These are phyloP conservation scores for Mohoua ochrocephala DNA, from an alignment of 2,113 vertebrate genomes.

Conservation along the genomic window DNA sequence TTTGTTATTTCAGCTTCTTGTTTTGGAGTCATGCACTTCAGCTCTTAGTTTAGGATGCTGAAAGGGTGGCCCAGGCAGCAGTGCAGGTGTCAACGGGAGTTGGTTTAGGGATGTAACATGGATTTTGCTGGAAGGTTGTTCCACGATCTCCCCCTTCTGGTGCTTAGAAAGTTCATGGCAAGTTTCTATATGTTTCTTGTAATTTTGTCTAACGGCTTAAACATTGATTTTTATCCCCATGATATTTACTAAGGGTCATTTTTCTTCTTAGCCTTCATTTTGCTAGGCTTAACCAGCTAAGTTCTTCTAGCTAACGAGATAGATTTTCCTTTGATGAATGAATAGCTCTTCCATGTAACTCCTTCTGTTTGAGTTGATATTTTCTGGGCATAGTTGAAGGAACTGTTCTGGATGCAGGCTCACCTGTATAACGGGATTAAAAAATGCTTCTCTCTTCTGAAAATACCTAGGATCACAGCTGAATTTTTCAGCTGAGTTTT, in stretches of 20 bases:
- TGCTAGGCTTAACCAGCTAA: background rate
- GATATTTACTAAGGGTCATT: background rate
- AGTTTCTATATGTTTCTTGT: background rate
- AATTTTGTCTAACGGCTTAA: background rate
- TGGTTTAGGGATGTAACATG: background rate
- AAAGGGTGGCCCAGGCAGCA: background rate
- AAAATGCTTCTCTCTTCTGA: background rate
- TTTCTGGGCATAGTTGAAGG: background rate
- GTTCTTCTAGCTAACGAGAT: background rate
- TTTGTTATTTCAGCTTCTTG: background rate
- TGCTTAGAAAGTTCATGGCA: constrained; percentile 15
- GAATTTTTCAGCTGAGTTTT: background rate
- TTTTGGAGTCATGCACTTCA: background rate
- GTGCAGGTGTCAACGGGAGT: background rate
- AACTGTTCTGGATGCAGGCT: background rate
- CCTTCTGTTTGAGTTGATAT: background rate
- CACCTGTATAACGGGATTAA: background rate
- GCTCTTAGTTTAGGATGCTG: background rate
- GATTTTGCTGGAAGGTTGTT: constrained; percentile 28
- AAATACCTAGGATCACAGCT: background rate
- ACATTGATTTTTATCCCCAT: background rate
- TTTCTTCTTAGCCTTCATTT: constrained; percentile 1
- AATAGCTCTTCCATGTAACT: background rate
- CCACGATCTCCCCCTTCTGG: constrained; percentile 54
- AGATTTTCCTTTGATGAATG: constrained; percentile 9